Conservation (phyloP, 2,888 invertebrate species). For the Bimastos eiseni region DNA sequence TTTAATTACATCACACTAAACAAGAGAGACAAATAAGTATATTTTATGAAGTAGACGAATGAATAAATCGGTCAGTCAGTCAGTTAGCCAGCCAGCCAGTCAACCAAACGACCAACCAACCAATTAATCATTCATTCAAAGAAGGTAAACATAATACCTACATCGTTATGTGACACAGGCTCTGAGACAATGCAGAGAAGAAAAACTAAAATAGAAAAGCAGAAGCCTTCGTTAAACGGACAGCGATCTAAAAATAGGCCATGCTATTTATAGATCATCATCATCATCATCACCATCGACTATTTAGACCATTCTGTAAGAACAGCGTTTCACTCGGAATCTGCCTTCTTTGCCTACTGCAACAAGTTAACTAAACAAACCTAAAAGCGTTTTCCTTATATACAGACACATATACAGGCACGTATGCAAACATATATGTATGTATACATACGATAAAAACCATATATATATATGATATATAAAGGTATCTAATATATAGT, state of each 20-base stretch:
- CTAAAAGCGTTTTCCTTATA: neutral
- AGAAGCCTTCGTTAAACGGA: neutral
- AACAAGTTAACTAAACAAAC: conserved; percentile 13
- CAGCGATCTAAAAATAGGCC: neutral
- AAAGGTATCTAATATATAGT: no score
- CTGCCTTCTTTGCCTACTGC: neutral
- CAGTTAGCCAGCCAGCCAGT: no score
- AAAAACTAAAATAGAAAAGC: neutral
- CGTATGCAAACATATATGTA: neutral
- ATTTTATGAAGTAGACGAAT: no score
- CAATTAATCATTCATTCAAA: no score
- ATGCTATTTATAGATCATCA: neutral
- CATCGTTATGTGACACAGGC: neutral
- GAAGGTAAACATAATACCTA: neutral
- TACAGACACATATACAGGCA: neutral
- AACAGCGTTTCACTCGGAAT: neutral
- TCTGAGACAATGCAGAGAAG: neutral
- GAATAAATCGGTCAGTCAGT: no score
- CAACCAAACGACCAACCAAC: no score
- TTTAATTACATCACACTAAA: no score
- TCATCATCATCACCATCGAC: neutral
- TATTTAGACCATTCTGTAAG: neutral
- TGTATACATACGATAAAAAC: neutral
- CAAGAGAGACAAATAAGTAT: no score
- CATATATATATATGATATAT: no score